Conservation (phyloP, 2,113 vertebrate genomes). For the Nanger granti region DNA sequence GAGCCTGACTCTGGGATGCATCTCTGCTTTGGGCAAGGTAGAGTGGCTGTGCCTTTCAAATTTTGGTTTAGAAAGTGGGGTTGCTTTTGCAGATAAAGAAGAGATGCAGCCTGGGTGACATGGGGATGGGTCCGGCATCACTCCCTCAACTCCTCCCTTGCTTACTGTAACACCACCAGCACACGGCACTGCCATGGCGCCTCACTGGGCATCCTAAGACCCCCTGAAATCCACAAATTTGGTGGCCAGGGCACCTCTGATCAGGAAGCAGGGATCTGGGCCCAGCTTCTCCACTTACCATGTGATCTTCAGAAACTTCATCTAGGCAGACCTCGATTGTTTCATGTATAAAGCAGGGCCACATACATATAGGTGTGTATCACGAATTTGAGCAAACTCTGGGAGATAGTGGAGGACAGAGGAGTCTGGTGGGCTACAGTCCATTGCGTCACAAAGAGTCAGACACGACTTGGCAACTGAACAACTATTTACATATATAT, state of each 20-base stretch:
- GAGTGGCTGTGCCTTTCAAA: too few species aligned
- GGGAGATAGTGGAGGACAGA: not conserved
- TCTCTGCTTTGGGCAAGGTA: fast-evolving
- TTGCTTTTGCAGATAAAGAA: not conserved
- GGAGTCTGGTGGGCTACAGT: not conserved
- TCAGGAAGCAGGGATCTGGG: not conserved
- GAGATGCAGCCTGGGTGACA: too few species aligned
- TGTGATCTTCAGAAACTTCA: not conserved
- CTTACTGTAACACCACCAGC: fast-evolving
- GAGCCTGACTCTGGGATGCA: not conserved
- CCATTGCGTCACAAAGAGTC: not conserved
- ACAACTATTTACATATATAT: not conserved
- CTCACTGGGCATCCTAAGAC: not conserved
- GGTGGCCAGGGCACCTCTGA: not conserved
- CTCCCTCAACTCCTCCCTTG: not conserved
- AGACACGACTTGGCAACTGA: not conserved
- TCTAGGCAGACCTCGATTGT: not conserved
- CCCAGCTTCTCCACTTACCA: not conserved
- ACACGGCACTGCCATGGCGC: fast-evolving
- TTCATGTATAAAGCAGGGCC: not conserved
- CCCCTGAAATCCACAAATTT: not conserved
- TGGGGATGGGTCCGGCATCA: not conserved
- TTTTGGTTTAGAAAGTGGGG: not conserved
- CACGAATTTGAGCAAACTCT: not conserved
- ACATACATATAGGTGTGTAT: not conserved